Evolutionary conservation across 2,113 vertebrate species (phyloP), one percentile per base, ranked within the genome.

Genomic region (Ptilonorhynchus violaceus): DNA sequence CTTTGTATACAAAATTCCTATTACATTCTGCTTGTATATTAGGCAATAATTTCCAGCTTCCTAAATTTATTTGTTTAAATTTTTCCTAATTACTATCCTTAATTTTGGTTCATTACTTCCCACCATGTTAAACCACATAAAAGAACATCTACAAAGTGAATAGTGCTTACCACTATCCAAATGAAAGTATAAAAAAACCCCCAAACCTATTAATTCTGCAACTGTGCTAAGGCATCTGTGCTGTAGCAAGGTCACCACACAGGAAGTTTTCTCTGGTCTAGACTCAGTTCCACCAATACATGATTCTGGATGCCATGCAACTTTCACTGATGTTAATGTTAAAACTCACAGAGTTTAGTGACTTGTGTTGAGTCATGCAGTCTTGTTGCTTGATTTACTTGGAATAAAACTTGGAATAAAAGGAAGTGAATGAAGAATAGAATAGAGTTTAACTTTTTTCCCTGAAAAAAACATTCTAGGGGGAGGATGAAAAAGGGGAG

Each of bases 91-190:
- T 93, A 53, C 28, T 73, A 13, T 47, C 37, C 63, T 82, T 89
- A 85, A 89, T 96, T 95, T 77, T 84, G 44, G 84, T 92, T 86
- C 47, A 35, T 85, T 88, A 53, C 62, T 93, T 96, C 53, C 52
- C 41, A 47, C 37, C 53, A 24, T 39, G 47, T 81, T 81, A 69
- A 88, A 50, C 67, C 37, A 50, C 52, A 50, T 35, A 85, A 92
- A 89, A 92, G 35, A 69, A 67, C 28, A 64, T 31, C 50, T 81
- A 83, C 28, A 9, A 62, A 92, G 59, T 78, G 42, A 80, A 46
- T 28, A 58, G 22, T 55, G 53, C 35, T 73, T 91, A 56, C 27
- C 9, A 15, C 66, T 79, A 52, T 28, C 72, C 56, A 88, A 91
- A 82, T 10, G 11, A 64, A 91, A 88, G 31, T 22, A 16, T 5